These are phyloP conservation scores for Chionoecetes opilio DNA, from an alignment of 1,140 invertebrate genomes.

Conservation along the genomic window DNA sequence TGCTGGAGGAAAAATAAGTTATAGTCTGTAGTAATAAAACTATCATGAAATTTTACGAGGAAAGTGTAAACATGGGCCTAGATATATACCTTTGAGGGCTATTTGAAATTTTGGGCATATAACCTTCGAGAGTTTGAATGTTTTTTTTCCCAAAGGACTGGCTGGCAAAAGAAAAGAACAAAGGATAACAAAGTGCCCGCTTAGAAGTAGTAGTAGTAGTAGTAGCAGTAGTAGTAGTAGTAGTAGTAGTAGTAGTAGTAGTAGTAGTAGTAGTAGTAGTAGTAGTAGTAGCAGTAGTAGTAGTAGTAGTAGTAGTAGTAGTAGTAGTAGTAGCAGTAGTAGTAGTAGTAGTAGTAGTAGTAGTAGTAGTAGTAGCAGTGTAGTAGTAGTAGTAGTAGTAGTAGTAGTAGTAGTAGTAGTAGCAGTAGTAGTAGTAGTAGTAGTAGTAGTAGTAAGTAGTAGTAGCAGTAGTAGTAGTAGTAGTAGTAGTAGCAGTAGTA, in stretches of 20 bases:
- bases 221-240: constrained; percentile 7
- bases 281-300: constrained; percentile 18
- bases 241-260: neutral
- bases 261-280: neutral
- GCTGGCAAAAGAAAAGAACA: too few species aligned
- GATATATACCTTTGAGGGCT: too few species aligned
- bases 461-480: neutral
- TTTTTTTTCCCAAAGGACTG: too few species aligned
- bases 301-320: constrained; percentile 2
- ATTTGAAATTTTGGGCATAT: too few species aligned
- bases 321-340: neutral
- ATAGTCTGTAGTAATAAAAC: too few species aligned
- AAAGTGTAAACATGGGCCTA: too few species aligned
- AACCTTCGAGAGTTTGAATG: too few species aligned
- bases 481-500: neutral
- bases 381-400: neutral
- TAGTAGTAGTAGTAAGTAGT: neutral
- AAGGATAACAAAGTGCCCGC: too few species aligned
- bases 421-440: neutral
- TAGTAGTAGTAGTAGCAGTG: neutral
- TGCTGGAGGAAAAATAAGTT: too few species aligned
- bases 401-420: constrained; percentile 6
- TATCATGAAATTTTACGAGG: too few species aligned
- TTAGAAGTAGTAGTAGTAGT: neutral
- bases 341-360: neutral